A percentile compares a stretch with the other conserved stretches of the same genome.
Conservation (phyloP, 2,797 vertebrate genomes). For the Babyrousa celebensis region DNA sequence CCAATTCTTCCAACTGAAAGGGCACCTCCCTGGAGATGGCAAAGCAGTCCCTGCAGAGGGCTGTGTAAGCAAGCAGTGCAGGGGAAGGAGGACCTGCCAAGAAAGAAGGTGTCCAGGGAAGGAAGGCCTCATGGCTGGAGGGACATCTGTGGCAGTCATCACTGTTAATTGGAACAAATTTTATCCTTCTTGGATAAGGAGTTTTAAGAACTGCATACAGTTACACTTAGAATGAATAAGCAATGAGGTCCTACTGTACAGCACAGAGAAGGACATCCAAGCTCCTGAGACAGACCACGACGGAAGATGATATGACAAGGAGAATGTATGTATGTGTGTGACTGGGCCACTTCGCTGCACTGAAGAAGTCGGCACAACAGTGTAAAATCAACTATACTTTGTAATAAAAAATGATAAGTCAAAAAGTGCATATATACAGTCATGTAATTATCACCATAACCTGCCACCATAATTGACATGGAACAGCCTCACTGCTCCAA, state of each 20-base stretch:
- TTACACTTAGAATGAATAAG: no score
- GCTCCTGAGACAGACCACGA: no score
- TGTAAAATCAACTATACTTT: no score
- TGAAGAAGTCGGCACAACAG: no score
- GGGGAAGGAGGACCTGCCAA: neutral
- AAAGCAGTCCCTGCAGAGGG: neutral
- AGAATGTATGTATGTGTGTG: no score
- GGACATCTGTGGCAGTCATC: neutral
- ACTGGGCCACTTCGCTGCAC: no score
- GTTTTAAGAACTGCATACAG: neutral
- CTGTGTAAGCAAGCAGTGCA: neutral
- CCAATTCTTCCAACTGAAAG: constrained; percentile 32
- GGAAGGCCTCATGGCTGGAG: neutral
- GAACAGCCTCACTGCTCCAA: neutral
- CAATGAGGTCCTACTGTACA: no score
- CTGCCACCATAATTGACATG: neutral
- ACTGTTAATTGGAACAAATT: neutral
- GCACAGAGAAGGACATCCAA: no score
- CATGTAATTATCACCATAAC: neutral
- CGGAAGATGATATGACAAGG: no score
- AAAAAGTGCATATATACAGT: no score
- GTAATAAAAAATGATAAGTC: no score
- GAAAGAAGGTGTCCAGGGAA: neutral
- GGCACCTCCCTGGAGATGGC: neutral
- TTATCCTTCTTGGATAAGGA: neutral